These are phyloP conservation scores for Orbicella faveolata DNA, from an alignment of 64 coral and sea anemone species.

Conservation along the genomic window DNA sequence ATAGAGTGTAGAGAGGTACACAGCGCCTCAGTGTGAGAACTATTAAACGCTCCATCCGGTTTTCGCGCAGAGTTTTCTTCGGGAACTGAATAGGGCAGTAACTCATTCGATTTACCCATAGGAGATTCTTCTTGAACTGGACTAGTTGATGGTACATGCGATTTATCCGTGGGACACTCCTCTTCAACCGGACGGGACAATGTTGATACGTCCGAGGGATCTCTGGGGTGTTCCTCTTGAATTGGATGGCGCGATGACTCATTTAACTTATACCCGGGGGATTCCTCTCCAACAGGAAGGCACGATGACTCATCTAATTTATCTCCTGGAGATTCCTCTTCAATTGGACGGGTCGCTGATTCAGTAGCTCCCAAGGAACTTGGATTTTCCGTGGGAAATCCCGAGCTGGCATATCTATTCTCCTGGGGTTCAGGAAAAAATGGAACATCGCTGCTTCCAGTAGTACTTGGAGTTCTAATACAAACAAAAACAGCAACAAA, in stretches of 20 bases:
- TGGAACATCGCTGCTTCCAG: neutral
- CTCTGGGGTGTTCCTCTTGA: neutral
- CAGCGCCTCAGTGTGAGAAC: no score
- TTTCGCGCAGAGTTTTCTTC: neutral
- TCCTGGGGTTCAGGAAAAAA: slow-evolving; percentile 3
- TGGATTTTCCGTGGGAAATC: neutral
- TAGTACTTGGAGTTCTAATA: neutral
- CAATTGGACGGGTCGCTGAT: neutral
- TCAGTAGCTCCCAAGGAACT: neutral
- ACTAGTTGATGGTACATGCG: neutral
- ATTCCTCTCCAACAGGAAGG: neutral
- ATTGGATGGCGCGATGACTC: neutral
- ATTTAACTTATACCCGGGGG: neutral
- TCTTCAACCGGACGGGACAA: neutral
- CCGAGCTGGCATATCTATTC: neutral
- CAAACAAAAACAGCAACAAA: neutral
- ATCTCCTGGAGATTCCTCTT: neutral
- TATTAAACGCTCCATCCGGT: neutral
- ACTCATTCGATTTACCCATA: neutral
- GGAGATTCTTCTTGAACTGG: neutral
- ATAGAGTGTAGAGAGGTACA: no score
- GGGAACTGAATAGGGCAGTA: neutral
- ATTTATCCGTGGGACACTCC: neutral
- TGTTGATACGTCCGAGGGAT: neutral
- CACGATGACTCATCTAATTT: neutral